Evolutionary conservation across 2,797 vertebrate genomes (phyloP), one percentile per base, ranked within the genome.

Genomic region (Acanthiza pusilla): DNA sequence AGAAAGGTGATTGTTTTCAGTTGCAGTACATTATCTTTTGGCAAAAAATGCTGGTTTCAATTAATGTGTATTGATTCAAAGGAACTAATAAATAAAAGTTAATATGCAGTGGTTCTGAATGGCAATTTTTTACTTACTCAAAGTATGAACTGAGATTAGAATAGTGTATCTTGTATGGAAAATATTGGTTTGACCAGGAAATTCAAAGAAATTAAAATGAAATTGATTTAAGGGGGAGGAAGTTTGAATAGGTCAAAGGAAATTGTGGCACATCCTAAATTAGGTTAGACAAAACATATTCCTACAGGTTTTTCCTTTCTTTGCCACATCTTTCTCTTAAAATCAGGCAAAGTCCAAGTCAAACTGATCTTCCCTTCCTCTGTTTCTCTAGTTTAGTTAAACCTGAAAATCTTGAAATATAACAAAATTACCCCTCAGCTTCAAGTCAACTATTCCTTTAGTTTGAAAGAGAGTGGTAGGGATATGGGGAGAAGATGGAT

Each of bases 21-120:
- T 92, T 92, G 81, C 30, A 23, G 7, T 78, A 54, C 14, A 77
- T 74, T 90, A 51, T 84, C 20, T 73, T 75, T 70, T 45, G 45
- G 16, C 3, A 83, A 70, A 96, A 94, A 94, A 88, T 65, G 11
- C 26, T 81, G 76, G 20, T 91, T 87, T 93, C 70, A 66, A 79
- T 93, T 94, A 96, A 67, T 73, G 75, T 48, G 36, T 19, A 83
- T 96, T 91, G 75, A 86, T 95, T 93, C 70, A 82, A 95, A 96
- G 21, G 32, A 96, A 91, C 88, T 30, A 2, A 7, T 53, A 70
- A 22, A 42, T 96, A 95, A 89, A 91, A 48, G 38, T 66, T 95
- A 67, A 79, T 90, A 88, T 26, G 43, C 14, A 84, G n/a, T 85
- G 36, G 19, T 55, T 96, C 67, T 90, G 47, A 92, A 87, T 77